Base-by-base conservation (phyloP, 2,888 invertebrate species). In the Dynastes maya region DNA sequence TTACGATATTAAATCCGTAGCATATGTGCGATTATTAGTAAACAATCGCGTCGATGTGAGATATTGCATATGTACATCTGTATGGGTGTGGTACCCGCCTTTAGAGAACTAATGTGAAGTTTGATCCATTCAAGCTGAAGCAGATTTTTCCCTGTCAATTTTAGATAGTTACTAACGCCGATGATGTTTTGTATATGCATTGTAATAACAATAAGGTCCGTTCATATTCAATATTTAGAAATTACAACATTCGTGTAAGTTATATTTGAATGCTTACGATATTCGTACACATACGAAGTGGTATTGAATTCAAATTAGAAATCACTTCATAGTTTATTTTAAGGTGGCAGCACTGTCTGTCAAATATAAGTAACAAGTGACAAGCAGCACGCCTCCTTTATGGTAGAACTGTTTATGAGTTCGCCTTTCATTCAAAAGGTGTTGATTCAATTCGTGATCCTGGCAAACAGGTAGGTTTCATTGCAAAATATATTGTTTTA, bases 21-120 rank as follows among this genome's bases (percentile, higher is more conserved):
- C 72, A 40, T 40, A 45, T 58, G 58, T 45, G 29, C 32, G 72
- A 72, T 58, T 58, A 72, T 72, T 72, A 72, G 72, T 72, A 72
- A 72, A 72, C 72, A 72, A 72, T 72, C 16, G 40, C 40, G 72
- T 2, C 72, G 37, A 55, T 58, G 37, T 55, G 72, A 72, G 72
- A 72, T 58, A 72, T 58, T 72, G 32, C 72, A 72, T 72, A 58
- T 40, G 72, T 22, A 55, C 16, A 22, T 16, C 9, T 22, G 55
- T 55, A 45, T 45, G 16, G 8, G 55, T 22, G n/a, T 8, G 55
- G 55, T n/a, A 55, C 16, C 5, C 55, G 55, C 55, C 16, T 55
- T 55, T 22, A 16, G 8, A 22, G 55, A 55, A 55, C 27, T 3
- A 29, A 27, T 32, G 63, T 63, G 13, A 13, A 29, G 55, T 45